Conservation (phyloP, 1,140 invertebrate species). For the Drosophila insularis region DNA sequence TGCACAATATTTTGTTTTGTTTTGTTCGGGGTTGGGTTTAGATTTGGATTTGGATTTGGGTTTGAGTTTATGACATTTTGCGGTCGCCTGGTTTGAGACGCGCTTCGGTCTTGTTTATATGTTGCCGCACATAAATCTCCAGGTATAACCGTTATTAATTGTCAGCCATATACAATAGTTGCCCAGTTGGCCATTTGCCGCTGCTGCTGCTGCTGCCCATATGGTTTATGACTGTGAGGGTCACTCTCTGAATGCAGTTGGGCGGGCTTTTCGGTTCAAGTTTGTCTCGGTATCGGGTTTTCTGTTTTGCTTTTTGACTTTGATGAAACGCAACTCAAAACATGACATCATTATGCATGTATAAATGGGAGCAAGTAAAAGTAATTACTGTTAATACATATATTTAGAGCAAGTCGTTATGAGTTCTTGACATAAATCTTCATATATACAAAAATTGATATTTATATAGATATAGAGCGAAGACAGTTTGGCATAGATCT, state of each 20-base stretch:
- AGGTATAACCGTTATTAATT: constrained; percentile 65
- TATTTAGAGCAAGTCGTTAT: background rate
- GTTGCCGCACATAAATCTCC: constrained; percentile 62
- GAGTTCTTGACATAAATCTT: background rate
- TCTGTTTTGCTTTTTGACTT: background rate
- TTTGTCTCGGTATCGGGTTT: constrained; percentile 1
- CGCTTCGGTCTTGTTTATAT: constrained; percentile 59
- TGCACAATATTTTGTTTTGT: constrained; percentile 20
- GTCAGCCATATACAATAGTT: constrained; percentile 39
- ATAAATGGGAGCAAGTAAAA: background rate
- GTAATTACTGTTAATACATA: background rate
- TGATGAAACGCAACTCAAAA: background rate
- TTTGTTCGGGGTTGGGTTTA: constrained; percentile 14
- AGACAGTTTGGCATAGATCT: too few relatives aligned
- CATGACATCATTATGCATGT: background rate
- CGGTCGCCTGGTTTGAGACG: constrained; percentile 45
- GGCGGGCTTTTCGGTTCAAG: constrained; percentile 6
- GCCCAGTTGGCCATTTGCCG: constrained; percentile 18
- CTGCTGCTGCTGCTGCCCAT: background rate
- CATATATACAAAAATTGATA: too few relatives aligned
- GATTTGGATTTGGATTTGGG: constrained; percentile 45
- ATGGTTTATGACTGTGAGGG: constrained; percentile 5
- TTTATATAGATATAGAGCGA: too few relatives aligned
- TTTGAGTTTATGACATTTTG: constrained; percentile 68
- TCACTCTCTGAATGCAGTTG: constrained; percentile 5